Evolutionary conservation across 2,888 invertebrate species (phyloP).

Genomic region (Didymodactylos carnosus): DNA sequence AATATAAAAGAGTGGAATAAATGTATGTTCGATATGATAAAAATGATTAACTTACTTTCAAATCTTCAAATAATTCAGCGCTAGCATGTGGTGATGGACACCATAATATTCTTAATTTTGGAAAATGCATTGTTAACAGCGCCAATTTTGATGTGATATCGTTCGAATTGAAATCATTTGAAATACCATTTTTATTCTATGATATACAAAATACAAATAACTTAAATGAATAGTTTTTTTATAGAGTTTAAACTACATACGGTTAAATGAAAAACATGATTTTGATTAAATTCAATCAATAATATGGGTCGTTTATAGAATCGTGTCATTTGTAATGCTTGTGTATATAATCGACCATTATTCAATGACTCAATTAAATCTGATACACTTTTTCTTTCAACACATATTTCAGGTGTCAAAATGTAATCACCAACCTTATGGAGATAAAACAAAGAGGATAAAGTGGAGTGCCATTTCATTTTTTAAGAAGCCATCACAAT

Average conservation of each 20-base stretch:
- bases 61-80: slow-evolving; percentile 78
- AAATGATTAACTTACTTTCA: slow-evolving; percentile 46
- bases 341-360: slow-evolving; percentile 79
- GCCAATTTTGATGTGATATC: slow-evolving; percentile 68
- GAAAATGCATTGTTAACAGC: slow-evolving; percentile 80
- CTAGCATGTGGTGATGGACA: slow-evolving; percentile 86
- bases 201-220: background rate
- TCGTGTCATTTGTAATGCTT: slow-evolving; percentile 77
- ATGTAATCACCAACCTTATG: slow-evolving; percentile 86
- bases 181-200: slow-evolving; percentile 1
- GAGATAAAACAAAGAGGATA: too few species aligned
- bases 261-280: slow-evolving; percentile 66
- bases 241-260: slow-evolving; percentile 33
- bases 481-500: too few species aligned
- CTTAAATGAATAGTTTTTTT: background rate
- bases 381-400: slow-evolving; percentile 82
- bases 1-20: background rate
- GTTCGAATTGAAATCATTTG: slow-evolving; percentile 49
- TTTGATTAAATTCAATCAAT: slow-evolving; percentile 83
- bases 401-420: slow-evolving; percentile 78
- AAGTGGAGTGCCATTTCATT: too few species aligned
- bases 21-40: too few species aligned
- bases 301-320: slow-evolving; percentile 52
- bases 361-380: slow-evolving; percentile 85
- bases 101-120: slow-evolving; percentile 75